Evolutionary conservation across 2,113 vertebrate genomes (phyloP), one percentile per base, ranked within the genome.

Genomic region (rat (Rattus norvegicus)): DNA sequence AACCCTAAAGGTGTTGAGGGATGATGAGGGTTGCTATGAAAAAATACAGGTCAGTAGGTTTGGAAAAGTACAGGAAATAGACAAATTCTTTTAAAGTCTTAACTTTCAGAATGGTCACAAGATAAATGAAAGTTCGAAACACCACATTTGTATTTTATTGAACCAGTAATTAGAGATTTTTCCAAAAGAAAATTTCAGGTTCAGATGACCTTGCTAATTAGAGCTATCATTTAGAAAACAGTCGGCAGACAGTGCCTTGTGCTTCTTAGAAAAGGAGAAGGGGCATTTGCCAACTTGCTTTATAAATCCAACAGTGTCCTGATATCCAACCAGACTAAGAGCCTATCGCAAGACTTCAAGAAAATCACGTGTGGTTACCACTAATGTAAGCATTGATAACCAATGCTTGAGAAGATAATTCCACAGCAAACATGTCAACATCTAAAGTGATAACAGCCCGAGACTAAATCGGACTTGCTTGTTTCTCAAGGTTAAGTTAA

Each of bases 401-500:
- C 90, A 92, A 76, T 75, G 36, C 10, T 90, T 86, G 92, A 80
- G 22, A 84, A 93, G 84, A 93, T 43, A 93, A 89, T 26, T 76
- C 52, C 67, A 95, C 94, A 73, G 77, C 52, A 56, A 92, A 65
- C 30, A 47, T 30, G 16, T 3, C 59, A 84, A 63, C 59, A 76
- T 54, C 19, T 81, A 85, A 89, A 95, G 89, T 24, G 3, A 33
- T 17, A 85, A 17, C n/a, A 67, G 7, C 49, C 72, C 52, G 56
- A 63, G 56, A 59, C n/a, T 94, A 90, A 96, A 88, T 59, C n/a
- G 8, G 33, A 77, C 81, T 92, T 63, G 83, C 36, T 26, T 83
- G 59, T 84, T 93, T 90, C 65, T 20, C n/a, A 83, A 96, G n/a
- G n/a, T 90, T 91, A 61, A 22, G 77, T 43, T 91, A 88, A 73